These are phyloP conservation scores for Thunnus maccoyii DNA, from an alignment of 2,113 vertebrate genomes.

Conservation along the genomic window DNA sequence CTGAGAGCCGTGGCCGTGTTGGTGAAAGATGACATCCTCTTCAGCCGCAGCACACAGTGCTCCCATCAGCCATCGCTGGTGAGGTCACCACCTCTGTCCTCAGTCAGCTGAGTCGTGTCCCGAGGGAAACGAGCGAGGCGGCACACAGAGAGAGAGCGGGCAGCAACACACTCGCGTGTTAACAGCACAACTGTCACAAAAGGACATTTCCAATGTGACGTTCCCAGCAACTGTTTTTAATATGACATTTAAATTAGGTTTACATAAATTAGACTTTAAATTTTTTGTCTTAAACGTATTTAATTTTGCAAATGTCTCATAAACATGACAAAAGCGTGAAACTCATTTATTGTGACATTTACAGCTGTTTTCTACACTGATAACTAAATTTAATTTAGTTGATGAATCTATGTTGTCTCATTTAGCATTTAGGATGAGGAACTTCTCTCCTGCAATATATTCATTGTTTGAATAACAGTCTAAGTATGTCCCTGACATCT, in stretches of 20 bases:
- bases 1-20: conserved; percentile 91
- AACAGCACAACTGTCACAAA: conserved; percentile 4
- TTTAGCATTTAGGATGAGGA: neutral
- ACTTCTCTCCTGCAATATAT: too few species aligned
- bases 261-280: neutral
- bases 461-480: too few species aligned
- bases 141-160: neutral
- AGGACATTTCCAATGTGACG: neutral
- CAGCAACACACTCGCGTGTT: neutral
- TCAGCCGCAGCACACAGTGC: conserved; percentile 81
- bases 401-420: neutral
- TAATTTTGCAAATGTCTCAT: neutral
- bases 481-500: too few species aligned
- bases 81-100: conserved; percentile 40
- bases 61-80: conserved; percentile 80
- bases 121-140: neutral
- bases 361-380: too few species aligned
- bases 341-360: neutral
- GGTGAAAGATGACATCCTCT: conserved; percentile 92
- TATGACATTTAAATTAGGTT: neutral
- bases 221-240: neutral
- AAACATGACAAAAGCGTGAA: neutral
- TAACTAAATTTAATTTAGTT: neutral
- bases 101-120: neutral
- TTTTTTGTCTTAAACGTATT: neutral